phyloP scores from a whole-genome alignment of 2,113 vertebrate genomes.

The Odontesthes bonariensis region DNA sequence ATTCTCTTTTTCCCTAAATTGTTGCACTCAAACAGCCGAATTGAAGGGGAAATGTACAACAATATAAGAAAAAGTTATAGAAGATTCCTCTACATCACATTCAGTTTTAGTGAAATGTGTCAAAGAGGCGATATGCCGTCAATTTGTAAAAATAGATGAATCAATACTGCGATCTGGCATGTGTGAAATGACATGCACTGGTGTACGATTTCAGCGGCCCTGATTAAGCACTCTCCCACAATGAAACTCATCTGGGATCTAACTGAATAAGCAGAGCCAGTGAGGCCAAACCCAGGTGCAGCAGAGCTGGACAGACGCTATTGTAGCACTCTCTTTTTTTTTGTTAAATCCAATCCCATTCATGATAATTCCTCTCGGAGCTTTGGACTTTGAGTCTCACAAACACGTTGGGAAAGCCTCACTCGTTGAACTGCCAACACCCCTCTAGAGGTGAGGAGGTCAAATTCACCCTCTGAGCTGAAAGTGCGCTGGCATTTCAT shows the following conservation, averaged over 20 bases:
- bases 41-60: constrained; percentile 13
- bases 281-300: constrained; percentile 67
- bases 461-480: constrained; percentile 36
- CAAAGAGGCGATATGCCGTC: constrained; percentile 13
- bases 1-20: constrained; percentile 20
- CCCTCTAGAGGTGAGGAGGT: constrained; percentile 54
- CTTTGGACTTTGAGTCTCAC: constrained; percentile 43
- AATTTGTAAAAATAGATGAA: constrained; percentile 28
- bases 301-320: constrained; percentile 48
- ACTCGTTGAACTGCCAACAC: constrained; percentile 51
- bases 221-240: constrained; percentile 39
- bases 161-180: constrained; percentile 4
- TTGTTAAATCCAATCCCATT: constrained; percentile 50
- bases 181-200: constrained; percentile 38
- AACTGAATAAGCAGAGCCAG: constrained; percentile 32
- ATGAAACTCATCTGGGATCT: constrained; percentile 47
- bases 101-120: not conserved
- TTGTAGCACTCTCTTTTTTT: constrained; percentile 43
- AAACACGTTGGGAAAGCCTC: constrained; percentile 45
- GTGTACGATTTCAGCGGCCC: constrained; percentile 35
- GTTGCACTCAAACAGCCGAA: constrained; percentile 17
- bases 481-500: constrained; percentile 18
- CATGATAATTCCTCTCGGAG: constrained; percentile 52
- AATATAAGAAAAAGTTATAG: no score
- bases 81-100: not conserved